Evolutionary conservation across 1,140 invertebrate species (phyloP).

Genomic region (Microvelia longipes): DNA sequence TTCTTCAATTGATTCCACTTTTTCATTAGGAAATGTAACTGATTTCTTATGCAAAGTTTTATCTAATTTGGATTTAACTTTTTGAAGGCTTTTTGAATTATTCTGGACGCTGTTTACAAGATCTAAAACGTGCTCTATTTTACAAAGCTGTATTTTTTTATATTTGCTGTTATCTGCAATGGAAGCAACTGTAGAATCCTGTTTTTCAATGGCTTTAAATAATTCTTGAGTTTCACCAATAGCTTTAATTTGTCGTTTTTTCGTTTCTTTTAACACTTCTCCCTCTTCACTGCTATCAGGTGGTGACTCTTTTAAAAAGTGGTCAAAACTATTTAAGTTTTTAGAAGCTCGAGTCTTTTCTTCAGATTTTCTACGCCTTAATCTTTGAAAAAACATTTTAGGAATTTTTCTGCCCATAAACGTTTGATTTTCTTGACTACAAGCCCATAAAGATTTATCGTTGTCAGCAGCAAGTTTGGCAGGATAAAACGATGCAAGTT

Average conservation of each 20-base stretch:
- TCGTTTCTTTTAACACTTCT: not conserved
- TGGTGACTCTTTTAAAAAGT: not conserved
- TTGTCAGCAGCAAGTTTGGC: not conserved
- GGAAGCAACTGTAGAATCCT: not conserved
- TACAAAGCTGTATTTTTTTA: not conserved
- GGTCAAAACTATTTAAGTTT: not conserved
- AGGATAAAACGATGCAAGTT: not conserved
- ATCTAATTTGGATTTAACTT: not conserved
- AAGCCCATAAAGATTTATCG: not conserved
- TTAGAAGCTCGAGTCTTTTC: not conserved
- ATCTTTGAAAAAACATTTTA: not conserved
- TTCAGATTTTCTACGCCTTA: not conserved
- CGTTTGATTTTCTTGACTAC: not conserved
- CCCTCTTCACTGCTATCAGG: not conserved
- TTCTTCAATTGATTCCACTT: too few relatives aligned
- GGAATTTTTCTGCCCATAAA: not conserved
- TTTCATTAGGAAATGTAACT: not conserved
- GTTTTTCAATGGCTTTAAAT: not conserved
- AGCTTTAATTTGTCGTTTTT: not conserved
- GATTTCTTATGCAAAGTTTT: not conserved
- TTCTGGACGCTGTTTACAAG: not conserved
- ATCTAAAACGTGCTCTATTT: not conserved
- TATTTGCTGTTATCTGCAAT: not conserved
- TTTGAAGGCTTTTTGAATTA: not conserved
- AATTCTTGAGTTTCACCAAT: not conserved